A percentile compares a stretch with the other conserved stretches of the same genome.
These are phyloP conservation scores for Heliconius hewitsoni DNA, from an alignment of 1,140 invertebrate genomes.

Conservation along the genomic window DNA sequence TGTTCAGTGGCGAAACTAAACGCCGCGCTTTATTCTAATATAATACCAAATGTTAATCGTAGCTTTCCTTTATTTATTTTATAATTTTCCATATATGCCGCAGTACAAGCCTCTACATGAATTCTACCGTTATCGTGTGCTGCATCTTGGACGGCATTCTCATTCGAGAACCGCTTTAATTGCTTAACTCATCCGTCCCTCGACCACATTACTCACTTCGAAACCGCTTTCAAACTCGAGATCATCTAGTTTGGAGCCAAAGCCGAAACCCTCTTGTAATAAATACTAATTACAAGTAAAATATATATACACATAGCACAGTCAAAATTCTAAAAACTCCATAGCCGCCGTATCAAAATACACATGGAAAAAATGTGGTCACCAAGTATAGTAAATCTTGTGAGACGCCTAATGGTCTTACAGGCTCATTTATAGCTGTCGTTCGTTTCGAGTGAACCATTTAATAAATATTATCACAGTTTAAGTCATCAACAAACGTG, in stretches of 20 bases:
- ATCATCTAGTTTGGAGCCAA: conserved; percentile 37
- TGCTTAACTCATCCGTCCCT: conserved; percentile 64
- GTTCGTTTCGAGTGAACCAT: conserved; percentile 70
- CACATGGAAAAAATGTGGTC: conserved; percentile 61
- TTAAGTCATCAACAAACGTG: conserved; percentile 78
- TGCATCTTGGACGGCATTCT: conserved; percentile 34
- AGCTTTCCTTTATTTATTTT: too few relatives aligned
- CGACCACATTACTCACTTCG: conserved; percentile 66
- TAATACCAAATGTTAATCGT: too few relatives aligned
- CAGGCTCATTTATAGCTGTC: conserved; percentile 72
- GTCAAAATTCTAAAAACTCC: conserved; percentile 66
- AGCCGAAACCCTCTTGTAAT: conserved; percentile 60
- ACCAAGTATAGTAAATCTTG: conserved; percentile 75
- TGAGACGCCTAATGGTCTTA: conserved; percentile 72
- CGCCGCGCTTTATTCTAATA: too few relatives aligned
- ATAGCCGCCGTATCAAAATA: conserved; percentile 45
- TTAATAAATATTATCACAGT: conserved; percentile 81
- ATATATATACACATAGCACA: conserved; percentile 74
- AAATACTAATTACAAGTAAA: conserved; percentile 80
- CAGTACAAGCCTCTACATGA: conserved; percentile 19
- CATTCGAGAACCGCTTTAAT: conserved; percentile 65
- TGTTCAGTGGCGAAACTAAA: too few relatives aligned
- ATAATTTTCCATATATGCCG: too few relatives aligned
- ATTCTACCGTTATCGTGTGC: conserved; percentile 37
- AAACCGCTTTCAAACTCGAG: conserved; percentile 60